Percentiles rank a stretch among this genome's conserved stretches.
Conservation (phyloP, 2,113 vertebrate genomes). For the Fregata magnificens region DNA sequence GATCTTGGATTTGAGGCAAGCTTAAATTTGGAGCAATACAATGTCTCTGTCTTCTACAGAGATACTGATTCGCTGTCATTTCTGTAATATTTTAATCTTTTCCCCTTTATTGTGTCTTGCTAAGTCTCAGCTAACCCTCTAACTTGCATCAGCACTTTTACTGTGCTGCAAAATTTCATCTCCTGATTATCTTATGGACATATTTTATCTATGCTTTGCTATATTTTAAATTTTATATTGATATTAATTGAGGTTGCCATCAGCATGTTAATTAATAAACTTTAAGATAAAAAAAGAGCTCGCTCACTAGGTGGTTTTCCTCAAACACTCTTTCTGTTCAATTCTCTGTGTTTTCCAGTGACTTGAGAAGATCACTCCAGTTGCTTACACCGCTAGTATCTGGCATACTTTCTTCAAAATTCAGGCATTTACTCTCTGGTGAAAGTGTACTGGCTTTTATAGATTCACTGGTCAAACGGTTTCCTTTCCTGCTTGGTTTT, state of each 20-base stretch:
- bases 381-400: background rate
- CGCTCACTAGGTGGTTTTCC: background rate
- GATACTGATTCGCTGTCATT: background rate
- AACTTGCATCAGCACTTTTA: background rate
- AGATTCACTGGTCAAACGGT: background rate
- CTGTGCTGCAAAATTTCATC: background rate
- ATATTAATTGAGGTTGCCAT: background rate
- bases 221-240: background rate
- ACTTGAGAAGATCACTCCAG: background rate
- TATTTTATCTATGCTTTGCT: background rate
- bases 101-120: background rate
- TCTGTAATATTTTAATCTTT: background rate
- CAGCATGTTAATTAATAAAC: background rate
- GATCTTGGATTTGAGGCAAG: background rate
- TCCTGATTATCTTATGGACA: background rate
- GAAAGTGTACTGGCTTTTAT: background rate
- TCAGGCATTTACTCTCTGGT: background rate
- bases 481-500: background rate
- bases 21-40: background rate
- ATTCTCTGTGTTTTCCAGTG: background rate
- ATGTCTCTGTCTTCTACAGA: background rate
- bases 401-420: background rate
- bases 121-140: background rate
- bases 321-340: background rate
- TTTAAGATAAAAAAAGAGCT: background rate